Evolutionary conservation across 2,888 invertebrate species (phyloP).

Genomic region (Neoscelio sp.): DNA sequence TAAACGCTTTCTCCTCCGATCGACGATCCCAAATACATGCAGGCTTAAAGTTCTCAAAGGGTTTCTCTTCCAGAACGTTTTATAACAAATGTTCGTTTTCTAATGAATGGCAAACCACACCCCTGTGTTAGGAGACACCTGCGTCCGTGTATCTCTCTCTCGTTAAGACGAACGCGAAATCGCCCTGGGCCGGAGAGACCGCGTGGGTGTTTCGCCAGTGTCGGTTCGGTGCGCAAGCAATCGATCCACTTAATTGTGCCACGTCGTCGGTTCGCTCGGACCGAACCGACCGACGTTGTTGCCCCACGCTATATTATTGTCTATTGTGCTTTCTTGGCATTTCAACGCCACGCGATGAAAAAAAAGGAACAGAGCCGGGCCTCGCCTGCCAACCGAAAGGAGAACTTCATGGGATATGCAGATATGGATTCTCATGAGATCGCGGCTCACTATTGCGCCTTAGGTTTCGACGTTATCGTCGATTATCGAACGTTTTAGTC

Average conservation of each 20-base stretch:
- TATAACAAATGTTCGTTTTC: constrained; percentile 74
- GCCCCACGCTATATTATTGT: constrained; percentile 53
- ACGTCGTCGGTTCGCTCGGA: constrained; percentile 61
- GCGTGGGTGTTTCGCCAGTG: constrained; percentile 69
- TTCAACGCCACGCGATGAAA: constrained; percentile 47
- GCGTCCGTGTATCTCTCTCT: constrained; percentile 68
- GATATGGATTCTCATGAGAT: constrained; percentile 64
- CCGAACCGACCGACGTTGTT: constrained; percentile 6
- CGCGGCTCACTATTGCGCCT: constrained; percentile 39
- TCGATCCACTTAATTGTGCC: constrained; percentile 69
- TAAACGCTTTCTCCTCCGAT: constrained; percentile 51
- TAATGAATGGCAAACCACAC: constrained; percentile 80
- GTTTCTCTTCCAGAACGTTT: constrained; percentile 30
- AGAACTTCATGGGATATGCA: constrained; percentile 53
- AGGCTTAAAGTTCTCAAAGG: constrained; percentile 40
- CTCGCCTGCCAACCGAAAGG: constrained; percentile 63
- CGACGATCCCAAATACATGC: constrained; percentile 20
- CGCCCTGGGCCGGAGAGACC: constrained; percentile 66
- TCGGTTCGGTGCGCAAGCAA: constrained; percentile 65
- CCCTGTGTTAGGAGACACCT: constrained; percentile 77
- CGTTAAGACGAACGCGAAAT: constrained; percentile 74
- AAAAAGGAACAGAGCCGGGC: constrained; percentile 43
- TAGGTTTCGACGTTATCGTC: constrained; percentile 51
- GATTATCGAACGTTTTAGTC: constrained; percentile 41
- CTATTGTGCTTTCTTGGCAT: constrained; percentile 68